Percentiles rank a stretch among this genome's conserved stretches.
Conservation (phyloP, 2,113 vertebrate genomes). For the Tupaia tana region DNA sequence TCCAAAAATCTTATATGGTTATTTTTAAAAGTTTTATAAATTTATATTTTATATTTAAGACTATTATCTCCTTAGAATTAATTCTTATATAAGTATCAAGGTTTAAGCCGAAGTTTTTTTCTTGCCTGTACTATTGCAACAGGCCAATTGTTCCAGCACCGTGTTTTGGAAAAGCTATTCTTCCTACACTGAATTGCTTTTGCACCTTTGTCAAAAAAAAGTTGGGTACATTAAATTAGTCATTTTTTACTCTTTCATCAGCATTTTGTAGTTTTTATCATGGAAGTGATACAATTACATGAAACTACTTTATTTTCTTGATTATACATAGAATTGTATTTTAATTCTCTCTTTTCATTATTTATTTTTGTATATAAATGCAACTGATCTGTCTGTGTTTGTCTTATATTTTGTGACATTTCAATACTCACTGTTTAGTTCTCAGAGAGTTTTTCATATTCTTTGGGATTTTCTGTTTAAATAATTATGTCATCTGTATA, state of each 20-base stretch:
- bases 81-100: not conserved
- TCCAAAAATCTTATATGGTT: not conserved
- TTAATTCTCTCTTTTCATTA: not conserved
- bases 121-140: not conserved
- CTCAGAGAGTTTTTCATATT: not conserved
- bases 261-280: not conserved
- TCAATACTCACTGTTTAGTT: not conserved
- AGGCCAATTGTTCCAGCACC: not conserved
- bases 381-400: not conserved
- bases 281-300: not conserved
- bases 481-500: not conserved
- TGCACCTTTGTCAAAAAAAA: not conserved
- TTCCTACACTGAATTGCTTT: not conserved
- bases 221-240: not conserved
- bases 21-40: not conserved
- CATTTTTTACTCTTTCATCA: not conserved
- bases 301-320: not conserved
- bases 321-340: not conserved
- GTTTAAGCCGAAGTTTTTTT: not conserved
- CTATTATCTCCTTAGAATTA: not conserved
- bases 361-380: not conserved
- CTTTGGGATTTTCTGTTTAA: not conserved
- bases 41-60: not conserved
- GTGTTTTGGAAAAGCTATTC: not conserved
- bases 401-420: not conserved